Conservation (phyloP, 2,888 invertebrate species). For the Homarus gammarus region DNA sequence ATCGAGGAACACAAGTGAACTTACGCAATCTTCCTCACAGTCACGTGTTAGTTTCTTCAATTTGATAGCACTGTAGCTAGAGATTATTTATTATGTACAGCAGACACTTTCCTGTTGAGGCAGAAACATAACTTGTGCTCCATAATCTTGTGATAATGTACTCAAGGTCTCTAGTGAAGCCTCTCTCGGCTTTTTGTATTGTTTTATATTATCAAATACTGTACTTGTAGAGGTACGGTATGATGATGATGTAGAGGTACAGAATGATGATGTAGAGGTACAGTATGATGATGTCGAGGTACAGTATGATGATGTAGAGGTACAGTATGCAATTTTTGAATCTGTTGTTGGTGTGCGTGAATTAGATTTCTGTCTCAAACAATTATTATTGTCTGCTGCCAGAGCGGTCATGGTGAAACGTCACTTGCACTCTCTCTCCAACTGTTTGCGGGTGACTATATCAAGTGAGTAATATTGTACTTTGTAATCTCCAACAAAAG, state of each 20-base stretch:
- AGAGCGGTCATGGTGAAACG: too few relatives aligned
- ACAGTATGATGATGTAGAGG: background rate
- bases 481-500: too few relatives aligned
- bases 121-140: background rate
- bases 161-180: background rate
- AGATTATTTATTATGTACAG: background rate
- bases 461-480: too few relatives aligned
- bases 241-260: background rate
- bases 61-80: background rate
- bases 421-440: too few relatives aligned
- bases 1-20: slow-evolving; percentile 87
- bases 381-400: too few relatives aligned
- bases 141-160: background rate
- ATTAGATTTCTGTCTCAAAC: too few relatives aligned
- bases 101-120: background rate
- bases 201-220: background rate
- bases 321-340: background rate
- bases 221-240: too few relatives aligned
- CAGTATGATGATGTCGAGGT: background rate
- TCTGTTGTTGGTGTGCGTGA: too few relatives aligned
- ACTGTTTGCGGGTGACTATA: too few relatives aligned
- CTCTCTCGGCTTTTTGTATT: background rate
- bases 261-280: background rate
- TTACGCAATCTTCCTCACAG: background rate
- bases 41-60: background rate